These are phyloP conservation scores for Rhadinocentrus ornatus DNA, from an alignment of 2,797 vertebrate genomes.

Conservation along the genomic window DNA sequence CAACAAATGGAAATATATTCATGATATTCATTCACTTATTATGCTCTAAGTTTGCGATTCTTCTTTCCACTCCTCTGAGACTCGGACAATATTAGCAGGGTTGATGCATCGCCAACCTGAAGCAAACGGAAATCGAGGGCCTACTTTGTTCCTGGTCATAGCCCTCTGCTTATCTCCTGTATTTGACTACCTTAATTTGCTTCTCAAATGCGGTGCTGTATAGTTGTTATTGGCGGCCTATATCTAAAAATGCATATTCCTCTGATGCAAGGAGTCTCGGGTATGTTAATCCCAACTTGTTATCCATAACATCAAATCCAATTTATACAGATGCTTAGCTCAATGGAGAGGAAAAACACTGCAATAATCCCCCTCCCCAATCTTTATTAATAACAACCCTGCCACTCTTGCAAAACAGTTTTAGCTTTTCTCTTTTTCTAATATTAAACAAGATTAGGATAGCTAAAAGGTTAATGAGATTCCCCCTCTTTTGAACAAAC, in stretches of 20 bases:
- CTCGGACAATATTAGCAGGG: conserved; percentile 37
- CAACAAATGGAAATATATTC: conserved; percentile 68
- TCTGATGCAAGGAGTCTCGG: conserved; percentile 28
- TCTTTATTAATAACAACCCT: conserved; percentile 63
- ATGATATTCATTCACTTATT: conserved; percentile 61
- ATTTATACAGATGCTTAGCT: conserved; percentile 75
- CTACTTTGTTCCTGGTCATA: conserved; percentile 60
- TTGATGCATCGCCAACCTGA: conserved; percentile 38
- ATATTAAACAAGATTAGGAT: conserved; percentile 73
- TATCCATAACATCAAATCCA: conserved; percentile 77
- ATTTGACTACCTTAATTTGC: conserved; percentile 72
- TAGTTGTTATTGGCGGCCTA: conserved; percentile 32
- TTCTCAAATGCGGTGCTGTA: conserved; percentile 59
- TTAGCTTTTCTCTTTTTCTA: conserved; percentile 34
- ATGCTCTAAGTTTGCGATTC: conserved; percentile 56
- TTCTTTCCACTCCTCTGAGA: conserved; percentile 45
- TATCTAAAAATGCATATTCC: conserved; percentile 59
- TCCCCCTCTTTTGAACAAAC: conserved; percentile 68
- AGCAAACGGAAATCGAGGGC: conserved; percentile 39
- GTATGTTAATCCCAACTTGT: conserved; percentile 74
- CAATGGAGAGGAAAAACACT: conserved; percentile 71
- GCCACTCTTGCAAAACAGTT: conserved; percentile 53
- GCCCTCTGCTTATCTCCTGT: conserved; percentile 61
- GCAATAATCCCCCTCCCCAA: conserved; percentile 44
- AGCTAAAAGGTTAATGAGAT: conserved; percentile 80